Conservation (phyloP, 2,113 vertebrate species). For the Otis tarda region DNA sequence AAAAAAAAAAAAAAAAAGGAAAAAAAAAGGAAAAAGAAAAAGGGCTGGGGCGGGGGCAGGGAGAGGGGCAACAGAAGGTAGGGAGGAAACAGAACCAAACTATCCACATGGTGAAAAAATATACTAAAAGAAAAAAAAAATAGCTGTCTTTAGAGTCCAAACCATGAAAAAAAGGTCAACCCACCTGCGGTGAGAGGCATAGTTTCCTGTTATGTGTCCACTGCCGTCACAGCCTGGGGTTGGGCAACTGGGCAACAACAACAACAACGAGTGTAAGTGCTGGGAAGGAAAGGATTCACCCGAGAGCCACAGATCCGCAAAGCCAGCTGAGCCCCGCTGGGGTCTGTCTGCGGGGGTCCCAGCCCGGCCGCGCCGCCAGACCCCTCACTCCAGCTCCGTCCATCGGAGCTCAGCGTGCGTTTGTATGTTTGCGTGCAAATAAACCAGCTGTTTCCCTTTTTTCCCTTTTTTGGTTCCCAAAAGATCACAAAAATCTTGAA, state of each 20-base stretch:
- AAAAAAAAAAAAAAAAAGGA: constrained; percentile 34
- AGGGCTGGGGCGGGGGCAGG: constrained; percentile 29
- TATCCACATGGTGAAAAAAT: constrained; percentile 41
- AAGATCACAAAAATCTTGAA: background rate
- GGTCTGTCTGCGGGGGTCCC: background rate
- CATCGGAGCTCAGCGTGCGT: background rate
- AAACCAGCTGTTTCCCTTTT: background rate
- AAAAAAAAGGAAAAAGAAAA: constrained; percentile 6
- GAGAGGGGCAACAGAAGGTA: constrained; percentile 55
- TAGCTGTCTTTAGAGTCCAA: constrained; percentile 19
- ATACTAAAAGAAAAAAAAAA: background rate
- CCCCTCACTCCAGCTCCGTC: background rate
- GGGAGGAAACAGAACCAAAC: constrained; percentile 72
- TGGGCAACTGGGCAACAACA: constrained; percentile 86
- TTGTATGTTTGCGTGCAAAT: background rate
- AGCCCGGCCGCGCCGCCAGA: background rate
- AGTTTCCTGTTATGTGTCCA: constrained; percentile 98
- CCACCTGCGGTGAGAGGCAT: constrained; percentile 98
- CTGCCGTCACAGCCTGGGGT: constrained; percentile 98
- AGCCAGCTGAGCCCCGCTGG: background rate
- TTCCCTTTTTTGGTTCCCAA: background rate
- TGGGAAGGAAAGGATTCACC: background rate
- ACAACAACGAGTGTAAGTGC: background rate
- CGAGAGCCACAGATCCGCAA: background rate
- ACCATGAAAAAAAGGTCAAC: constrained; percentile 17